Base-by-base conservation (phyloP, 1,140 invertebrate species). In the Brachionus koreanus region DNA sequence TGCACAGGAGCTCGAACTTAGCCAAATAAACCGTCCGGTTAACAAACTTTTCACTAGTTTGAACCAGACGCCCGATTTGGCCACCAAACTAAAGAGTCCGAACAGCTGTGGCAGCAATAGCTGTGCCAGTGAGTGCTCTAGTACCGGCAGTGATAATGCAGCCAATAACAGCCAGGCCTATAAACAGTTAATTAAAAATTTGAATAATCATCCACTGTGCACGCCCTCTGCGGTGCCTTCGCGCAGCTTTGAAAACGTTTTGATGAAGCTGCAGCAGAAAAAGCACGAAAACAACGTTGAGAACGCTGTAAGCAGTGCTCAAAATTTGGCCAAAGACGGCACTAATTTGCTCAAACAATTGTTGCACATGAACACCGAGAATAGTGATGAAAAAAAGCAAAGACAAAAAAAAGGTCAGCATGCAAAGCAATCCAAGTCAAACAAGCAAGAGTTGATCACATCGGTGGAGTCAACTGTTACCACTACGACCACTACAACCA, bases 141-240 rank as follows among this genome's bases (percentile, higher is more conserved):
- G 42, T 23, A 19, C 39, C 4, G n/a, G 39, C 43, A 74, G 42
- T 46, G 69, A 74, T 0, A 29, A 29, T 3, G 19, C 19, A 10
- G 23, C 37, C 0, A 74, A 74, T 39, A 74, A 46, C 9, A 74
- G 42, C 25, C 39, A 74, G 25, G 69, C 69, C 13, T 74, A 74
- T 46, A 74, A 74, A 25, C 69, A 74, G n/a, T 13, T 74, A 42
- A 74, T 74, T n/a, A 74, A 74, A 25, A 74, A 74, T 74, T 74
- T 74, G 25, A 74, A n/a, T 25, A 74, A 46, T 13, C 69, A 74
- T 74, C 69, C 69, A 4, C 43, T 74, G 13, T 74, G 69, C 19
- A 74, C 69, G 13, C 69, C 69, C 5, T 74, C 69, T 4, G 7
- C 69, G 12, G 25, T 13, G 16, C 39, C 19, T 2, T 16, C 19